Evolutionary conservation across 53 echinoderm and acorn worm species (phyloP).

Genomic region (Crossaster papposus): DNA sequence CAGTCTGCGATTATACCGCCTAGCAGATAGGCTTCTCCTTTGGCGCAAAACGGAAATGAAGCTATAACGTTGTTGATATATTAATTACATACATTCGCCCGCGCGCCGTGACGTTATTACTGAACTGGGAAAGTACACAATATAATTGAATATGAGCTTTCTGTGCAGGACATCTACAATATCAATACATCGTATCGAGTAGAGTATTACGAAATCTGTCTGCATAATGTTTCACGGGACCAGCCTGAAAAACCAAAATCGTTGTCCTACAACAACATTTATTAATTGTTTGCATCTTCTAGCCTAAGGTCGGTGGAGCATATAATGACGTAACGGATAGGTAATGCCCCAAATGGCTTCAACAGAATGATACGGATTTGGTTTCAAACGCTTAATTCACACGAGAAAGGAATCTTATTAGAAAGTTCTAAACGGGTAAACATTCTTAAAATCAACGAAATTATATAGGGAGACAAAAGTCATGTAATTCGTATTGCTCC

Average conservation of each 20-base stretch:
- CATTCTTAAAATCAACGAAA: too few relatives aligned
- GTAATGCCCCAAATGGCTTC: too few relatives aligned
- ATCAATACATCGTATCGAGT: background rate
- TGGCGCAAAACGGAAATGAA: constrained; percentile 51
- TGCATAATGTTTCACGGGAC: background rate
- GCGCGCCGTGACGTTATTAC: constrained; percentile 57
- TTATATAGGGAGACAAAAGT: too few relatives aligned
- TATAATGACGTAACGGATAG: too few relatives aligned
- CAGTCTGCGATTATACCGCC: constrained; percentile 34
- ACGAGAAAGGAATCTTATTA: too few relatives aligned
- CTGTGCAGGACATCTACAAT: background rate
- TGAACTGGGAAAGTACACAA: constrained; percentile 51
- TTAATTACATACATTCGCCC: constrained; percentile 63
- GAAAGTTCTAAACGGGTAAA: too few relatives aligned
- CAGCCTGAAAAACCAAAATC: background rate
- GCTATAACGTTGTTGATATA: constrained; percentile 63
- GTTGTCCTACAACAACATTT: background rate
- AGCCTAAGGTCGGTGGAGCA: too few relatives aligned
- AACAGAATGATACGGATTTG: too few relatives aligned
- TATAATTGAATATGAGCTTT: background rate
- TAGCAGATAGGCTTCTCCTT: constrained; percentile 28
- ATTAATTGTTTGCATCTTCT: too few relatives aligned
- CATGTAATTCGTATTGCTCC: too few relatives aligned
- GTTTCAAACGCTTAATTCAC: too few relatives aligned
- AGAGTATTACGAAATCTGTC: background rate